Conservation (phyloP, 92 coral and sea anemone genomes). For the Siderastrea siderea region DNA sequence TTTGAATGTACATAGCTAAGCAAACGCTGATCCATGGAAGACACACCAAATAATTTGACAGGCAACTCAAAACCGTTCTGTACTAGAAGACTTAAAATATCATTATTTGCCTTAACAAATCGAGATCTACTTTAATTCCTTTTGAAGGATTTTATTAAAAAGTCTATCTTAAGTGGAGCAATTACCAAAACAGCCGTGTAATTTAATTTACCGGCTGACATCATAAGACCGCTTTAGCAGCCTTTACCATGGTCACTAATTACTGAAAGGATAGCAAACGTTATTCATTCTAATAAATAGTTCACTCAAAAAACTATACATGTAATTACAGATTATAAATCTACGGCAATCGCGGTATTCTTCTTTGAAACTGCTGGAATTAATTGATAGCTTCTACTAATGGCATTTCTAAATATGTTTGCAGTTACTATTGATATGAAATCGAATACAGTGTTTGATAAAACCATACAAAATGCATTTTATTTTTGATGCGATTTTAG, state of each 20-base stretch:
- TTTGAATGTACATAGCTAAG: background rate
- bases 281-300: slow-evolving; percentile 9
- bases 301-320: background rate
- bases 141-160: slow-evolving; percentile 3
- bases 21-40: background rate
- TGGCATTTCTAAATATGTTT: too few relatives aligned
- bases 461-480: background rate
- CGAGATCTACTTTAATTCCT: background rate
- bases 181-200: background rate
- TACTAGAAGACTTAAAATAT: background rate
- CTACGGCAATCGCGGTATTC: background rate
- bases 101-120: background rate
- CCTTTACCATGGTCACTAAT: background rate
- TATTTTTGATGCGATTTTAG: too few relatives aligned
- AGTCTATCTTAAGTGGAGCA: slow-evolving; percentile 2
- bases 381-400: background rate
- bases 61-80: slow-evolving; percentile 3
- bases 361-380: background rate
- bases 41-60: background rate
- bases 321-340: background rate
- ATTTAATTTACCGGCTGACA: background rate
- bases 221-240: background rate
- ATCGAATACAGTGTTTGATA: background rate
- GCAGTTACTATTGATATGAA: background rate
- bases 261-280: background rate